A percentile compares a stretch with the other conserved stretches of the same genome.
These are phyloP conservation scores for Lonchura striata DNA, from an alignment of 2,113 vertebrate species.

Conservation along the genomic window DNA sequence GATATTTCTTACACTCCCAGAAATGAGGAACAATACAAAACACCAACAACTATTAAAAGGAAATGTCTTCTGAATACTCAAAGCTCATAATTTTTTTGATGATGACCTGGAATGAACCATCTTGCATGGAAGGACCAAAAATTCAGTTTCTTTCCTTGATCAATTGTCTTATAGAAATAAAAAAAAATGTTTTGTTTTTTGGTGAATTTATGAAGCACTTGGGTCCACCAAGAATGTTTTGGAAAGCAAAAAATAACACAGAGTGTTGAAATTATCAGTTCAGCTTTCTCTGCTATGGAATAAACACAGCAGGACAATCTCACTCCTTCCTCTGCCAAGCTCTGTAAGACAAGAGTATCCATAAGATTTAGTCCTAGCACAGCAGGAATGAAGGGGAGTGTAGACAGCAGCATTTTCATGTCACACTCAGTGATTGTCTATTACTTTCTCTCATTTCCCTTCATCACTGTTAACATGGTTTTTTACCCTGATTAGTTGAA, in stretches of 20 bases:
- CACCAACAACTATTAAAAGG: neutral
- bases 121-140: neutral
- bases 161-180: neutral
- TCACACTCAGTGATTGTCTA: neutral
- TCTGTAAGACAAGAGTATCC: neutral
- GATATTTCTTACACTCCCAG: neutral
- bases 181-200: neutral
- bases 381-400: neutral
- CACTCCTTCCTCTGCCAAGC: neutral
- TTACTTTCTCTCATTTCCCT: neutral
- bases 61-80: neutral
- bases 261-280: neutral
- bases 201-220: neutral
- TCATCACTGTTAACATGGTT: neutral
- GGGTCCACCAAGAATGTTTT: neutral
- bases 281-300: fast-evolving
- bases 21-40: neutral
- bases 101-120: neutral
- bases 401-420: neutral
- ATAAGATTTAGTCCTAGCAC: neutral
- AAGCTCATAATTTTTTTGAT: neutral
- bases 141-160: neutral
- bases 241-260: neutral
- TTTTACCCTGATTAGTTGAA: neutral
- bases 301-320: neutral